Conservation (phyloP, 1,140 invertebrate genomes). For the Drosophila suzukii region DNA sequence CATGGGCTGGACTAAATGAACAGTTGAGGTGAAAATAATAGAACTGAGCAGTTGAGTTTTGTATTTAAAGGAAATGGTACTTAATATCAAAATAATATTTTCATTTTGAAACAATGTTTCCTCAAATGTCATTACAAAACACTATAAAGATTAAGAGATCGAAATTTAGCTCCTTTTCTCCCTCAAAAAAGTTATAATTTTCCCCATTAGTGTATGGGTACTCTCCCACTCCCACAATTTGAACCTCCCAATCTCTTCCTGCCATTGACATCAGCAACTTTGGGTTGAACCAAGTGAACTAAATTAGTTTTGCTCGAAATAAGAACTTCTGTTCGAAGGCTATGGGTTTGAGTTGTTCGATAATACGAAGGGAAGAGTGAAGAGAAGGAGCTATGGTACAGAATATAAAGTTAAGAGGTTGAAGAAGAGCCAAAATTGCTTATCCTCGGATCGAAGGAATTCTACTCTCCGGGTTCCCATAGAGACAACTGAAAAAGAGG, state of each 20-base stretch:
- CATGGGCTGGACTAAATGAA: slow-evolving; percentile 30
- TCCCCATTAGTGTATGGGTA: background rate
- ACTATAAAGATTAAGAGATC: too few relatives aligned
- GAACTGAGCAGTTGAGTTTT: background rate
- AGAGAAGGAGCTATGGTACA: background rate
- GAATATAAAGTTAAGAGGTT: slow-evolving; percentile 1
- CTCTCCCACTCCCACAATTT: background rate
- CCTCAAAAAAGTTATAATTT: background rate
- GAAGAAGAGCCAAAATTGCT: slow-evolving; percentile 49
- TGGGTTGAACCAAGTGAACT: slow-evolving; percentile 42
- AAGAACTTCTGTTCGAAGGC: slow-evolving; percentile 37
- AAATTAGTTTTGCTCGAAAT: slow-evolving; percentile 50
- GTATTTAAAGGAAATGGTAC: too few relatives aligned
- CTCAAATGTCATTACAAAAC: too few relatives aligned
- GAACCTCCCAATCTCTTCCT: slow-evolving; percentile 16
- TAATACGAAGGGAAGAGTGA: background rate
- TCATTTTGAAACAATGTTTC: too few relatives aligned
- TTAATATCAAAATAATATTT: too few relatives aligned
- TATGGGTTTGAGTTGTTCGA: background rate
- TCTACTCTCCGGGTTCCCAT: slow-evolving; percentile 60
- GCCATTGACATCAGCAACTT: slow-evolving; percentile 43
- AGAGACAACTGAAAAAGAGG: slow-evolving; percentile 55
- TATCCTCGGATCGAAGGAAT: slow-evolving; percentile 71
- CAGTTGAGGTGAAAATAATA: slow-evolving; percentile 8
- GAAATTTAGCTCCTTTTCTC: background rate